Evolutionary conservation across 2,888 invertebrate genomes (phyloP).

Genomic region (Eulithis testata): DNA sequence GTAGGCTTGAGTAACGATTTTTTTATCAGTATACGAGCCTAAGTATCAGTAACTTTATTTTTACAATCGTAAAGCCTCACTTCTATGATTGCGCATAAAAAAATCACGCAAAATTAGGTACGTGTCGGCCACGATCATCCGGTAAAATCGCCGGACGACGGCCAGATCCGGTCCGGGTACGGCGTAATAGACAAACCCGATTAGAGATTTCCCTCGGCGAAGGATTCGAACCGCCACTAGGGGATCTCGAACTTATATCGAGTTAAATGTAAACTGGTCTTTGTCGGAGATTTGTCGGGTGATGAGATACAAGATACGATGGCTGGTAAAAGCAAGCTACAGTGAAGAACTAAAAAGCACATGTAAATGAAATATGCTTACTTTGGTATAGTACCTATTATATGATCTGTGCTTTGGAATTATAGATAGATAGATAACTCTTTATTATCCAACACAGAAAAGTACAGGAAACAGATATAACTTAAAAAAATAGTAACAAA

Average conservation of each 20-base stretch:
- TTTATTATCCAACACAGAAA: too few relatives aligned
- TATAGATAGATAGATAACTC: too few relatives aligned
- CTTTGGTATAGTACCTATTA: too few relatives aligned
- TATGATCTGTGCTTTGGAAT: too few relatives aligned
- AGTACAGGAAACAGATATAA: too few relatives aligned
- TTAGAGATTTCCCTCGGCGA: constrained; percentile 74
- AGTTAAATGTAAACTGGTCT: constrained; percentile 36
- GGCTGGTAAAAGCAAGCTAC: too few relatives aligned
- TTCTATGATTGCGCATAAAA: neutral
- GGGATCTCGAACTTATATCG: constrained; percentile 50
- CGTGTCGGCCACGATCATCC: constrained; percentile 54
- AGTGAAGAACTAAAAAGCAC: too few relatives aligned
- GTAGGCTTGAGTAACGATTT: too few relatives aligned
- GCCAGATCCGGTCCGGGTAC: constrained; percentile 56
- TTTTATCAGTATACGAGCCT: too few relatives aligned
- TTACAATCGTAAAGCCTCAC: neutral
- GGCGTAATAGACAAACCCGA: constrained; percentile 73
- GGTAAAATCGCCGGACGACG: constrained; percentile 55
- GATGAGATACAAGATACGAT: neutral
- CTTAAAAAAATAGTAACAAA: too few relatives aligned
- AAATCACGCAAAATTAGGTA: constrained; percentile 20
- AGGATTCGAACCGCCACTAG: constrained; percentile 59
- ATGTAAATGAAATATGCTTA: too few relatives aligned
- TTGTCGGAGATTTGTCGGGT: too few relatives aligned
- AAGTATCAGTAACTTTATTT: neutral